Evolutionary conservation across 1,140 invertebrate genomes (phyloP).

Genomic region (Tetramorium alpestre): DNA sequence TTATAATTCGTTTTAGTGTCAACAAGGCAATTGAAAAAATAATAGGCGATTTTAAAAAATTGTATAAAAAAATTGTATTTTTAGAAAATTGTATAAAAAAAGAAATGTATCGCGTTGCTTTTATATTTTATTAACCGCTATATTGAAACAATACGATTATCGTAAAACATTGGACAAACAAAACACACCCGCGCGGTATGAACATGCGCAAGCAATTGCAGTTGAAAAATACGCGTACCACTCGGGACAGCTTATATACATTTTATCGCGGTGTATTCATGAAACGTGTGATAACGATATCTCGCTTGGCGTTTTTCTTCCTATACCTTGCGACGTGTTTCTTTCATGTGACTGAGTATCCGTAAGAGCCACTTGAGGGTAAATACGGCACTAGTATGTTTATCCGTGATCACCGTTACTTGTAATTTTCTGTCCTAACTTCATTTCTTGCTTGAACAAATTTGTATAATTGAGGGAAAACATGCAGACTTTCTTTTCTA

Average conservation of each 20-base stretch:
- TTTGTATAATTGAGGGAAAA: background rate
- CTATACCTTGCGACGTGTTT: conserved; percentile 33
- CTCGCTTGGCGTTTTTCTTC: conserved; percentile 38
- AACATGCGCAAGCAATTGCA: conserved; percentile 36
- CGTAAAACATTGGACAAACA: background rate
- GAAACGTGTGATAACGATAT: conserved; percentile 44
- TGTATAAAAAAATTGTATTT: background rate
- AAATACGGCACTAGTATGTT: background rate
- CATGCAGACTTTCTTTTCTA: background rate
- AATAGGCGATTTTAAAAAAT: background rate
- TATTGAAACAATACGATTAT: background rate
- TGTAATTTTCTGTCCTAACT: background rate
- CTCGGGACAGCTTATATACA: conserved; percentile 41
- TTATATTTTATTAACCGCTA: background rate
- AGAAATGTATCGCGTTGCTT: background rate
- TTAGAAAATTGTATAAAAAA: background rate
- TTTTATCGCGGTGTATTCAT: conserved; percentile 41
- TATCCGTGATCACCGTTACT: background rate
- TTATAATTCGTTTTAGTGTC: background rate
- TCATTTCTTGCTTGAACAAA: background rate
- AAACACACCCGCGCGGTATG: background rate
- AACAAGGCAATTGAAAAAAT: background rate
- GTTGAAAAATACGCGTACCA: conserved; percentile 35
- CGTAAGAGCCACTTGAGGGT: conserved; percentile 4
- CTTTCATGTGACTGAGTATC: conserved; percentile 46